Evolutionary conservation across 2,888 invertebrate genomes (phyloP), one percentile per base, ranked within the genome.

Genomic region (Patella ulyssiponensis): DNA sequence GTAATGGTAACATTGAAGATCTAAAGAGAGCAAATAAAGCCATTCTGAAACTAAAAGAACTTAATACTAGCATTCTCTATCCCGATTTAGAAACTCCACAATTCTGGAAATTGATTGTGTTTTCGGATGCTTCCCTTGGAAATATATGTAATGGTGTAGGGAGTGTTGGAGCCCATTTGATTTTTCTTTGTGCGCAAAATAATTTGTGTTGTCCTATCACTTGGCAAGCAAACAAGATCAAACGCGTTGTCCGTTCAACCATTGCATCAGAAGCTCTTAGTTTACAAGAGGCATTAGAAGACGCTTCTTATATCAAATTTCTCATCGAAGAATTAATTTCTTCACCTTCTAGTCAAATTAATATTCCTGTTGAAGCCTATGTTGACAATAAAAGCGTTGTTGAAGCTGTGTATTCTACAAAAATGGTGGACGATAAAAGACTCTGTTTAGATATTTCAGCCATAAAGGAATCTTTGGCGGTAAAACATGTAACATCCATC

Each of bases 21-120:
- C 72, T 81, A 3, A 12, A 73, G 17, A 53, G 74, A 44, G 76
- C 74, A 14, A 73, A 73, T n/a, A 80, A 79, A 58, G 23, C 44
- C 12, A 58, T 79, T 27, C 27, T 27, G 27, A 27, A 27, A 27
- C 27, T 27, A 27, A 27, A 27, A 27, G 1, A 27, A 27, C 27
- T 27, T 27, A 27, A 27, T 27, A 27, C 27, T 27, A 27, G 27
- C 27, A 27, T 27, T 27, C 27, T 27, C 27, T 27, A 27, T 27
- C 27, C 27, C 27, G 27, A 27, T 27, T 27, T 27, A 27, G 27
- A 3, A 27, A 27, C 27, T 27, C 27, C 27, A 27, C 27, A 27
- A 20, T 64, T 20, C 23, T n/a, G n/a, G n/a, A n/a, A n/a, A n/a
- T n/a, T n/a, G n/a, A n/a, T n/a, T n/a, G n/a, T n/a, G n/a, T n/a